These are phyloP conservation scores for Ennomos quercinarius DNA, from an alignment of 2,888 invertebrate genomes.

Conservation along the genomic window DNA sequence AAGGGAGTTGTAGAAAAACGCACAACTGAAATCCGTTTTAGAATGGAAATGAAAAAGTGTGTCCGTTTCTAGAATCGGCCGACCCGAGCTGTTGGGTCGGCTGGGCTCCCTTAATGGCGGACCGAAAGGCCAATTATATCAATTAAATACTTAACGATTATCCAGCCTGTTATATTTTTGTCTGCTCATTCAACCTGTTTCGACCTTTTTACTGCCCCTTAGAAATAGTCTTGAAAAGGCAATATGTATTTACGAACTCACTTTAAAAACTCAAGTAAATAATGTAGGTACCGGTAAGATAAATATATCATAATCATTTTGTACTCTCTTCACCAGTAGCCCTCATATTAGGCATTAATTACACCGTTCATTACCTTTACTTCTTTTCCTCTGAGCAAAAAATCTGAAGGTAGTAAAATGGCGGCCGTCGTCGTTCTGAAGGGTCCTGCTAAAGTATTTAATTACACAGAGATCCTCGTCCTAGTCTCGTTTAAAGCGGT, in stretches of 20 bases:
- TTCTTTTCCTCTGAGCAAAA: constrained; percentile 23
- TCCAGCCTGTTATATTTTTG: constrained; percentile 38
- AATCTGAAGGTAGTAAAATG: constrained; percentile 21
- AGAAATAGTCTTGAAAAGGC: constrained; percentile 19
- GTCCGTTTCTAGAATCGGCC: constrained; percentile 64
- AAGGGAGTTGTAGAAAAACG: constrained; percentile 67
- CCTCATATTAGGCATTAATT: constrained; percentile 19
- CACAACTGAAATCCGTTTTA: constrained; percentile 65
- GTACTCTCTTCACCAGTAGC: constrained; percentile 3
- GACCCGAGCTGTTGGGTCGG: constrained; percentile 48
- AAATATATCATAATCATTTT: constrained; percentile 9
- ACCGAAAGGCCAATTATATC: constrained; percentile 80
- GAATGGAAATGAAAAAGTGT: constrained; percentile 62
- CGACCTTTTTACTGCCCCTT: constrained; percentile 21
- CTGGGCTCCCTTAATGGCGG: constrained; percentile 70
- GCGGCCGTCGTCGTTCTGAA: constrained; percentile 37
- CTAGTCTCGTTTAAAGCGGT: constrained; percentile 53
- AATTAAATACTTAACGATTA: constrained; percentile 78
- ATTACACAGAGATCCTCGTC: constrained; percentile 62
- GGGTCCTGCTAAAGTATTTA: constrained; percentile 67
- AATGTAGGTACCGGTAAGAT: constrained; percentile 13
- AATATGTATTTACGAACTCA: constrained; percentile 13
- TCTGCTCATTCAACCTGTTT: constrained; percentile 17
- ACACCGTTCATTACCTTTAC: constrained; percentile 16
- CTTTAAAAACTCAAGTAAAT: constrained; percentile 20